A percentile compares a stretch with the other conserved stretches of the same genome.
These are phyloP conservation scores for Axis porcinus DNA, from an alignment of 2,113 vertebrate genomes.

Conservation along the genomic window DNA sequence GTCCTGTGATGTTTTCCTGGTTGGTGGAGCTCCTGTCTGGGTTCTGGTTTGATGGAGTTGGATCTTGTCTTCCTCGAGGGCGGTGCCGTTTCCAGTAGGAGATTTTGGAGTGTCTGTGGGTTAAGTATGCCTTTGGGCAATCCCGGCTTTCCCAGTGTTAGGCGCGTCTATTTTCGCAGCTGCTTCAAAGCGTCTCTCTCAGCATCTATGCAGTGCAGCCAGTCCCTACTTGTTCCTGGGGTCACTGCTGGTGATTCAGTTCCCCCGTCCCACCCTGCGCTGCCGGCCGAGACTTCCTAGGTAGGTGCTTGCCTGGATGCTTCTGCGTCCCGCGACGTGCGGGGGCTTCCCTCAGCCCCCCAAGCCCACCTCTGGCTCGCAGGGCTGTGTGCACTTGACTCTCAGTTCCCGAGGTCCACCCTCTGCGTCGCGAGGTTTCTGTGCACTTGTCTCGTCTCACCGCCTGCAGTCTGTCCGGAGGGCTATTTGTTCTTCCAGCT, in stretches of 20 bases:
- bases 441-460: background rate
- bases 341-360: background rate
- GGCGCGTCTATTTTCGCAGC: background rate
- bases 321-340: fast-evolving
- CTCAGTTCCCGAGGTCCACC: background rate
- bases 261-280: background rate
- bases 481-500: background rate
- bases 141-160: background rate
- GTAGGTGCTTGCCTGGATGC: background rate
- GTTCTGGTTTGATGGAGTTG: background rate
- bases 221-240: background rate
- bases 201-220: background rate
- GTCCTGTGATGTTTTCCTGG: background rate
- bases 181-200: background rate
- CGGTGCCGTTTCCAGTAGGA: background rate
- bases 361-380: background rate
- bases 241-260: background rate
- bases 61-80: background rate
- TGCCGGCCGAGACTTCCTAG: background rate
- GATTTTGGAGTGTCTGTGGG: background rate
- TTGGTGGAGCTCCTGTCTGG: background rate
- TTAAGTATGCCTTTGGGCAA: background rate
- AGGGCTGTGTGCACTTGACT: background rate
- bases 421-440: background rate
- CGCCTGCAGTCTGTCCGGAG: background rate